phyloP scores from a whole-genome alignment of 2,113 vertebrate species.

The Megaceryle maxima region DNA sequence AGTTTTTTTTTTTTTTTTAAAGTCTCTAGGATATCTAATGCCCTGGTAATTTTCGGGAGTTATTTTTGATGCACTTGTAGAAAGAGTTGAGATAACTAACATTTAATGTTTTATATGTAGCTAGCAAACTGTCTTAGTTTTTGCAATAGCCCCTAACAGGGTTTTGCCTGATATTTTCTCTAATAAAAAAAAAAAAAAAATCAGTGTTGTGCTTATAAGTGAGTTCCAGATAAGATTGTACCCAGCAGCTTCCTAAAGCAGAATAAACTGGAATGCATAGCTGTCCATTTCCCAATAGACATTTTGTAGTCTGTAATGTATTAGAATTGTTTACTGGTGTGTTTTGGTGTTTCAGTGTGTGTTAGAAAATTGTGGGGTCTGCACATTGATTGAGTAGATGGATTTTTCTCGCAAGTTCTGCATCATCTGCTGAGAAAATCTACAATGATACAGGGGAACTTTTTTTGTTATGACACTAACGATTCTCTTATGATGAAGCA shows the following conservation, averaged over 20 bases:
- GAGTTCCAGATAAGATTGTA: background rate
- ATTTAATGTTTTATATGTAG: background rate
- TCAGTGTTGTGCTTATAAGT: background rate
- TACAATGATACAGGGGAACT: background rate
- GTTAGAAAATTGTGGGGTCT: background rate
- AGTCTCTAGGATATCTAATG: fast-evolving
- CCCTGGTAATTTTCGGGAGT: background rate
- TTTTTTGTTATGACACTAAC: background rate
- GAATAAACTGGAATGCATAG: background rate
- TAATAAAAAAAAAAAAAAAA: background rate
- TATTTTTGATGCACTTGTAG: background rate
- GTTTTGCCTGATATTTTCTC: background rate
- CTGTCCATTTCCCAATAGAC: background rate
- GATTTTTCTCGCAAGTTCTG: background rate
- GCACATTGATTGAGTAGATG: background rate
- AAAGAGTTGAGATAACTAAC: background rate
- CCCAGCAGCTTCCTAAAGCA: background rate
- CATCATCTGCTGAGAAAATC: background rate
- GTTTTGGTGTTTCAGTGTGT: background rate
- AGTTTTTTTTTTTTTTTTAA: background rate
- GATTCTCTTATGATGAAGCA: background rate
- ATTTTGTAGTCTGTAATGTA: background rate
- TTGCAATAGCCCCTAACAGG: background rate
- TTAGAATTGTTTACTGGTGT: background rate
- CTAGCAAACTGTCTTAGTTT: background rate